Evolutionary conservation across 2,797 vertebrate species (phyloP), one percentile per base, ranked within the genome.

Genomic region (Trachurus trachurus): DNA sequence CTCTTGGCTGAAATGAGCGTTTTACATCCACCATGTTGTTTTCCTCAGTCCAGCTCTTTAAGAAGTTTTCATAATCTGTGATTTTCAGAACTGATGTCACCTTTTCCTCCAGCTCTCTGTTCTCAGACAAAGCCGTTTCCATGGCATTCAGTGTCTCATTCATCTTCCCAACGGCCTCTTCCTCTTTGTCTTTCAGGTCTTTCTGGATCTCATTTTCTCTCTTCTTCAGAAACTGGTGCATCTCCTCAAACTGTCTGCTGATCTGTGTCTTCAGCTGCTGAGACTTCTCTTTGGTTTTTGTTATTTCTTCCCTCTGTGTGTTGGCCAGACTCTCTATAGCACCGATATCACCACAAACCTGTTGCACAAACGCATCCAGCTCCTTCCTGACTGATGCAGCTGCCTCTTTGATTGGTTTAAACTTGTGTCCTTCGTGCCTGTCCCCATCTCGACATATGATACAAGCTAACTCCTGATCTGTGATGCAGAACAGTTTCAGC

Each of bases 401-500:
- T 37, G 90, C 93, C 57, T 95, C 90, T 49, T 82, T 86, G 34
- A 93, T 67, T 7, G 91, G 83, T 80, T 86, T 91, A 58, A 92
- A 92, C 40, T 42, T 83, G 81, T 95, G 93, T 16, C 85, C 82
- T 62, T 87, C 68, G 17, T 95, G 93, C 7, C 17, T 86, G 7
- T 87, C 80, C 3, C 78, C 75, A 3, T 94, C 92, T 64, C 90
- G 66, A 67, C 92, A 92, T 49, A 92, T 80, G 31, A 90, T 63
- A 52, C 93, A 94, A 6, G 82, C 69, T 47, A 94, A 59, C 74
- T 84, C 83, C 80, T 89, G 89, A 70, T 94, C 93, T 0, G 92
- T 94, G 74, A 93, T 58, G 39, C 93, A 94, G 74, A 92, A 94
- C 5, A 94, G 69, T 62, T 93, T 94, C 57, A 94, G 74, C 67